phyloP scores from a whole-genome alignment of 2,888 invertebrate genomes.

The Pollenia angustigena region DNA sequence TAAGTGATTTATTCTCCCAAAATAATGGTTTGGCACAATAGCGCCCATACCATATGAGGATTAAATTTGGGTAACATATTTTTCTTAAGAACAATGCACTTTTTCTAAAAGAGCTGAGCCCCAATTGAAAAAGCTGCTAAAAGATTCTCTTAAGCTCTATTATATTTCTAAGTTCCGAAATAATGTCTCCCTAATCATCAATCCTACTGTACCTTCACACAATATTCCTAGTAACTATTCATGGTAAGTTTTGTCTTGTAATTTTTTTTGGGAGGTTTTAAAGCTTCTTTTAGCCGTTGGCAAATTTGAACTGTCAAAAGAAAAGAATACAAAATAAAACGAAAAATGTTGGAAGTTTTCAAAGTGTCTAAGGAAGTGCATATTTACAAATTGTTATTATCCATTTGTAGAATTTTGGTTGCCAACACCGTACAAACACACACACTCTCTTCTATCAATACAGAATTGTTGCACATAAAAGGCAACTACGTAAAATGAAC shows the following conservation, averaged over 20 bases:
- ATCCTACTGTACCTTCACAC: conserved; percentile 1
- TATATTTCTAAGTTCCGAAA: too few species aligned
- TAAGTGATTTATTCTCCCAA: too few species aligned
- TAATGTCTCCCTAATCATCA: too few species aligned
- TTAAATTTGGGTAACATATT: too few species aligned
- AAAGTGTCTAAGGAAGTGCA: conserved; percentile 73
- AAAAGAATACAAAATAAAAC: conserved; percentile 26
- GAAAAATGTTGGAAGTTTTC: conserved; percentile 64
- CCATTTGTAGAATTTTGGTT: conserved; percentile 67
- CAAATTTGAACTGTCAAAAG: conserved; percentile 68
- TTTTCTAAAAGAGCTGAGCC: too few species aligned
- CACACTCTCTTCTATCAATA: neutral
- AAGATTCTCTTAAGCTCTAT: too few species aligned
- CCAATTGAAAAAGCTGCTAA: too few species aligned
- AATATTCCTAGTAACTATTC: neutral
- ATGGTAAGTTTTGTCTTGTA: neutral
- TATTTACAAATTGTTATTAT: conserved; percentile 74
- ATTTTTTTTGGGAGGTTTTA: conserved; percentile 37
- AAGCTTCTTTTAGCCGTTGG: conserved; percentile 59
- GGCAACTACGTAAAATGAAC: conserved; percentile 47
- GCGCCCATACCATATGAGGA: too few species aligned
- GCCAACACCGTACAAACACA: conserved; percentile 52
- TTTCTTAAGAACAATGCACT: too few species aligned
- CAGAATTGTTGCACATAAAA: conserved; percentile 68
- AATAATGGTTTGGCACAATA: too few species aligned